phyloP scores from a whole-genome alignment of 2,113 vertebrate species.

The Rhegmatorhina hoffmannsi region DNA sequence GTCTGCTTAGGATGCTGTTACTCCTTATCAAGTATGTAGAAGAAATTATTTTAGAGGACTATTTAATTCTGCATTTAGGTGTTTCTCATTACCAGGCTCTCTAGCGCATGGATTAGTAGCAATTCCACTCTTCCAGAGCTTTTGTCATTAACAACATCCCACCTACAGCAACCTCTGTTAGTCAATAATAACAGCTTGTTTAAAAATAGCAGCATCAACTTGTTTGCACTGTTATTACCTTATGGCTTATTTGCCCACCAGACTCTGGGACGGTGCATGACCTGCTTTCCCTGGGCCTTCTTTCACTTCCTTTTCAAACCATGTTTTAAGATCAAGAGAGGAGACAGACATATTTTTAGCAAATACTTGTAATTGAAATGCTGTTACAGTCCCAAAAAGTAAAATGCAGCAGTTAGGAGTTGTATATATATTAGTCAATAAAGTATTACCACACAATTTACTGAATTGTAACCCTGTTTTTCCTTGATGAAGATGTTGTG shows the following conservation, averaged over 20 bases:
- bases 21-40: neutral
- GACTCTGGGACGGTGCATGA: neutral
- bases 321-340: constrained; percentile 20
- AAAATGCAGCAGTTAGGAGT: constrained; percentile 60
- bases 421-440: constrained; percentile 67
- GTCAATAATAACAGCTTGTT: constrained; percentile 85
- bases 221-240: constrained; percentile 47
- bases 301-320: neutral
- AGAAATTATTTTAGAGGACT: constrained; percentile 6
- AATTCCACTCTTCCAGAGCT: constrained; percentile 29
- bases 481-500: constrained; percentile 42
- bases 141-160: constrained; percentile 74
- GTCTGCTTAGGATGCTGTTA: neutral
- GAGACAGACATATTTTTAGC: constrained; percentile 50
- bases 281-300: constrained; percentile 6
- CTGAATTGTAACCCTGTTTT: constrained; percentile 68
- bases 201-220: constrained; percentile 71
- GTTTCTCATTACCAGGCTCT: constrained; percentile 60
- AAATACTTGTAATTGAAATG: constrained; percentile 48
- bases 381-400: constrained; percentile 34
- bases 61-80: constrained; percentile 37
- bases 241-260: constrained; percentile 53
- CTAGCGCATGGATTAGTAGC: constrained; percentile 1
- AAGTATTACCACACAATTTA: constrained; percentile 52
- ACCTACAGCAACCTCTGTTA: constrained; percentile 71